Percentiles rank a stretch among this genome's conserved stretches.
Evolutionary conservation across 2,797 vertebrate species (phyloP).

Genomic region (Triplophysa yarkandensis): DNA sequence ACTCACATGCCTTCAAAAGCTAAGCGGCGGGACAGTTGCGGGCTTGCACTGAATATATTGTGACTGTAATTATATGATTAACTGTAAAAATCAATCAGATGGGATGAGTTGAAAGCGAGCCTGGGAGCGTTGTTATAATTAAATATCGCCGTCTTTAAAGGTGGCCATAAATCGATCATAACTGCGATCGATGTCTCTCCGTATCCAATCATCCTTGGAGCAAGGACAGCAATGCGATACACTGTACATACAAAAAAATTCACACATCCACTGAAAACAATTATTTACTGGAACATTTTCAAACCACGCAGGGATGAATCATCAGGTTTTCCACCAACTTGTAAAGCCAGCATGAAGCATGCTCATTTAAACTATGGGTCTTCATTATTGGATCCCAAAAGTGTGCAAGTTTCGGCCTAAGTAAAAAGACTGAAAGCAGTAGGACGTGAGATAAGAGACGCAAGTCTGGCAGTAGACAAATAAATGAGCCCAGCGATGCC

Average conservation of each 20-base stretch:
- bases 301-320: not conserved
- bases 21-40: not conserved
- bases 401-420: slow-evolving; percentile 1
- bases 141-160: slow-evolving; percentile 7
- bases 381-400: not conserved
- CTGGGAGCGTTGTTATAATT: not conserved
- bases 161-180: not conserved
- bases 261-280: too few species aligned
- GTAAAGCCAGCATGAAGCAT: not conserved
- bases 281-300: not conserved
- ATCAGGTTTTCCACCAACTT: not conserved
- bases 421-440: not conserved
- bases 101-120: not conserved
- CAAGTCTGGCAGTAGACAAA: not conserved
- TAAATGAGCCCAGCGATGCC: not conserved
- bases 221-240: not conserved
- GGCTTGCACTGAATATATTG: not conserved
- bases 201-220: not conserved
- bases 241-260: not conserved
- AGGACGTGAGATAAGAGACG: not conserved
- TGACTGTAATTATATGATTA: not conserved
- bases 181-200: not conserved
- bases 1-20: not conserved
- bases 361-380: not conserved
- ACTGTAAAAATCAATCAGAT: not conserved